Evolutionary conservation across 2,797 vertebrate species (phyloP), one percentile per base, ranked within the genome.

Genomic region (Pantherophis alleghaniensis): DNA sequence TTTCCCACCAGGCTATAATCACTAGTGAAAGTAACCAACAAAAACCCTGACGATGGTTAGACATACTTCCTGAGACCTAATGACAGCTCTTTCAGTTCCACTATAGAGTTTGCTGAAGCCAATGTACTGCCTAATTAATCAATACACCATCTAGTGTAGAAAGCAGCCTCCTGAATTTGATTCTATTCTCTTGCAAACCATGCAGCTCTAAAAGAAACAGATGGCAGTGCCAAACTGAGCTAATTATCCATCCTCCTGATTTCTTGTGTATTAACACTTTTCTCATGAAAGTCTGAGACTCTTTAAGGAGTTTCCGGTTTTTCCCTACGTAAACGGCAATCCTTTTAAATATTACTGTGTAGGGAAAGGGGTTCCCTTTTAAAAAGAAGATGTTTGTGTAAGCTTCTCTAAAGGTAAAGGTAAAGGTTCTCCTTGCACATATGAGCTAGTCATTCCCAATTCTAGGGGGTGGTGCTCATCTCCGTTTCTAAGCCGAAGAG

Each of bases 1-100:
- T 94, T 47, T 83, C 90, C 92, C 90, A 95, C 87, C 55, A 91
- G 55, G 74, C 87, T 79, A 69, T 87, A 91, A 93, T 92, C 87
- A 91, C 95, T 95, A 93, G 93, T 95, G 87, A 92, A 95, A 96
- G 93, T 63, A 92, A 92, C 2, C 20, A 57, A 90, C 83, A 74
- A 91, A 79, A 79, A 13, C 55, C 87, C 92, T 53, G 57, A 66
- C 11, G 32, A 87, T 28, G 22, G 94, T 63, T 74, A 89, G 92
- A 87, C 47, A 93, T 88, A 92, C 66, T 57, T 93, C 66, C 37
- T 91, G 37, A 93, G 87, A 93, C n/a, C 90, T 93, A 91, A 93
- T 89, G 92, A 90, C 90, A 66, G 91, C 32, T 92, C 63, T 74
- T 95, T 88, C 92, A 87, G 90, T 91, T 93, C 42, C 53, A 92